These are phyloP conservation scores for Petrosia ficiformis DNA, from an alignment of 37 sponge, comb jelly and placozoan genomes.

Conservation along the genomic window DNA sequence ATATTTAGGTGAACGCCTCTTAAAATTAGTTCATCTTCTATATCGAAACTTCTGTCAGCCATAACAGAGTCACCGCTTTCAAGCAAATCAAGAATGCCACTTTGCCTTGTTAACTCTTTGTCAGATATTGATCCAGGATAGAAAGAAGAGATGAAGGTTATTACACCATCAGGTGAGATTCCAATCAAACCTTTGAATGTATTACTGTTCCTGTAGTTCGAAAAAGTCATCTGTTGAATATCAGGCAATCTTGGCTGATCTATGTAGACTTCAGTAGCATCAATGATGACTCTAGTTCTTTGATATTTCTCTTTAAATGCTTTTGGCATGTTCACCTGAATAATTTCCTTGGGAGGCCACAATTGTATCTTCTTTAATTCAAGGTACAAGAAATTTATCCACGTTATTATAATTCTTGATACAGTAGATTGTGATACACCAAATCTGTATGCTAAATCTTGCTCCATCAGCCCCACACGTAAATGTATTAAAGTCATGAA, in stretches of 20 bases:
- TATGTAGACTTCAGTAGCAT: no score
- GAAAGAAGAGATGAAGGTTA: constrained; percentile 42
- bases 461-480: constrained; percentile 25
- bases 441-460: constrained; percentile 41
- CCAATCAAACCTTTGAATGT: constrained; percentile 54
- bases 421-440: constrained; percentile 28
- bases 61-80: constrained; percentile 54
- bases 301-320: constrained; percentile 28
- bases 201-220: constrained; percentile 46
- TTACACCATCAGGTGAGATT: no score
- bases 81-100: constrained; percentile 41
- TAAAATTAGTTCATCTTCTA: constrained; percentile 8
- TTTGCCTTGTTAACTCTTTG: constrained; percentile 23
- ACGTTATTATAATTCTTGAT: constrained; percentile 28
- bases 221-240: constrained; percentile 39
- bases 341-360: no score
- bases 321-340: constrained; percentile 26
- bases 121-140: constrained; percentile 53
- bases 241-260: constrained; percentile 28
- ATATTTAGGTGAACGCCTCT: constrained; percentile 18
- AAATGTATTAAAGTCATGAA: constrained; percentile 26
- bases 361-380: constrained; percentile 19
- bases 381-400: constrained; percentile 18
- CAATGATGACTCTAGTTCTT: constrained; percentile 33
- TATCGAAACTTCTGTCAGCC: constrained; percentile 56